A percentile compares a stretch with the other conserved stretches of the same genome.
Conservation (phyloP, 64 coral and sea anemone genomes). For the Montipora foliosa region DNA sequence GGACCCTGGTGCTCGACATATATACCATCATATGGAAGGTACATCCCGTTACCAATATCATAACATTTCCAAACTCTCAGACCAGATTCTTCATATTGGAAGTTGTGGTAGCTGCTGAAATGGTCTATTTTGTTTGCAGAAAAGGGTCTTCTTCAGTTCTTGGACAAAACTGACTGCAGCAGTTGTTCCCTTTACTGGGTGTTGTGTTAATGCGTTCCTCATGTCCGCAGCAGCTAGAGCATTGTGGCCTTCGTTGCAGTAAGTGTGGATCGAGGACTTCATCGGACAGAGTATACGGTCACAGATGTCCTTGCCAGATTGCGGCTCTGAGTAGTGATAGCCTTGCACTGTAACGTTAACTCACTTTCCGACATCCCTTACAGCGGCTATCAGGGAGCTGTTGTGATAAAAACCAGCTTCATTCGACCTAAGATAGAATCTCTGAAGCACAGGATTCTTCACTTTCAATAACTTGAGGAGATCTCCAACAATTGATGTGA, state of each 20-base stretch:
- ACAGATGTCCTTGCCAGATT: constrained; percentile 69
- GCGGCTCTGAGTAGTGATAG: constrained; percentile 72
- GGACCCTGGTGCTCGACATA: constrained; percentile 64
- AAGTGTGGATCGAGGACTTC: not conserved
- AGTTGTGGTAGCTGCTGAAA: constrained; percentile 62
- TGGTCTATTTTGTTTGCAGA: constrained; percentile 38
- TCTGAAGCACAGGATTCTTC: too few relatives aligned
- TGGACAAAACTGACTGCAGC: constrained; percentile 28
- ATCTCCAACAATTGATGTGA: too few relatives aligned
- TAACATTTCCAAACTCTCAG: constrained; percentile 78
- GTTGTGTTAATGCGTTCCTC: constrained; percentile 42
- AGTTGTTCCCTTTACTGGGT: constrained; percentile 52
- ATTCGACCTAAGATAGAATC: not conserved
- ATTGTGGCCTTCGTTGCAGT: constrained; percentile 56
- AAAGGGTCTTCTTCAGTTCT: constrained; percentile 32
- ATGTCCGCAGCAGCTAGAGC: constrained; percentile 30
- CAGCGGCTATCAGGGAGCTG: constrained; percentile 30
- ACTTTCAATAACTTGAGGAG: too few relatives aligned
- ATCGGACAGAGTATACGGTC: constrained; percentile 29
- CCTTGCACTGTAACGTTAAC: constrained; percentile 36
- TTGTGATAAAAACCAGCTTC: constrained; percentile 65
- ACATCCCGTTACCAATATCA: constrained; percentile 57
- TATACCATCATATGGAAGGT: constrained; percentile 1
- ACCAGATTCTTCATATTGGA: constrained; percentile 63
- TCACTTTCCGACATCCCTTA: constrained; percentile 39